Conservation (phyloP, 2,113 vertebrate species). For the Raphicerus campestris region DNA sequence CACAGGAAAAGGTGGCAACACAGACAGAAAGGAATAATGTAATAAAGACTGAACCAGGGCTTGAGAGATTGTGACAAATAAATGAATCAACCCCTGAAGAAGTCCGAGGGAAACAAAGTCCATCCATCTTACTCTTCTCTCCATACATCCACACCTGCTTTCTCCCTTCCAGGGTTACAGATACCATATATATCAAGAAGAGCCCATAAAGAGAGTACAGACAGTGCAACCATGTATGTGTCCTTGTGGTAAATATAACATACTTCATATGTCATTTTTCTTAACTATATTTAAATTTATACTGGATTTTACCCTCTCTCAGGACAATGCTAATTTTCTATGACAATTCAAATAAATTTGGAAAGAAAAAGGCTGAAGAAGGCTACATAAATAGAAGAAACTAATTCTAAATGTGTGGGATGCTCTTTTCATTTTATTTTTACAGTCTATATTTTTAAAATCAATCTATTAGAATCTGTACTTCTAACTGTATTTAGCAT, state of each 20-base stretch:
- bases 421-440: neutral
- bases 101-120: neutral
- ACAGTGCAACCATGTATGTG: neutral
- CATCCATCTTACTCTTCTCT: neutral
- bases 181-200: neutral
- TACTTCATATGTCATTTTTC: neutral
- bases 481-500: neutral
- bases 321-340: neutral
- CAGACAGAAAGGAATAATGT: neutral
- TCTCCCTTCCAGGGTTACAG: neutral
- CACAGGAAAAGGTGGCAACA: neutral
- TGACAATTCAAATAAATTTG: slow-evolving; percentile 4
- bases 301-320: neutral
- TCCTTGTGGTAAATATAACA: neutral
- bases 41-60: neutral
- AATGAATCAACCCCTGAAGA: neutral
- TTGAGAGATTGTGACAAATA: neutral
- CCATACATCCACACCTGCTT: neutral
- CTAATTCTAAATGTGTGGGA: neutral
- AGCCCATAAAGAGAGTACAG: neutral
- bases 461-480: neutral
- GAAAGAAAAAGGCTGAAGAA: neutral
- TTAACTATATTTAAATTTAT: neutral
- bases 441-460: neutral
- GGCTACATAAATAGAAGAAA: neutral